Evolutionary conservation across 2,888 invertebrate species (phyloP).

Genomic region (Drosophila picticornis): DNA sequence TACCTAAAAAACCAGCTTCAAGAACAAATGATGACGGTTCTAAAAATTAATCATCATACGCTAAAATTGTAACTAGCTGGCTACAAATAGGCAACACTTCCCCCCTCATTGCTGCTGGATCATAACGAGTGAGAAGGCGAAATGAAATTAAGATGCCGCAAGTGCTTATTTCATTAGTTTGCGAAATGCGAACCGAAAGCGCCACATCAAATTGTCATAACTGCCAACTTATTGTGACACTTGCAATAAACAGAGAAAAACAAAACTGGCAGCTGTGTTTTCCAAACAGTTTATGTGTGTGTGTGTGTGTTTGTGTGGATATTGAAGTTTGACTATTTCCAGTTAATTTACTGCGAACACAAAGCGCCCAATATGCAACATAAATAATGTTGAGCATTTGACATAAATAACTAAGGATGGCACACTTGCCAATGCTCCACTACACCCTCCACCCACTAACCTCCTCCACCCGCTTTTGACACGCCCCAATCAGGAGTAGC

Average conservation of each 20-base stretch:
- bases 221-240: constrained; percentile 72
- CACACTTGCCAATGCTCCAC: constrained; percentile 49
- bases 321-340: constrained; percentile 33
- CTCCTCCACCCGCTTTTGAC: neutral
- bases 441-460: no score
- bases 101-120: neutral
- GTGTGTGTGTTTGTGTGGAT: neutral
- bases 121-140: neutral
- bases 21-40: neutral
- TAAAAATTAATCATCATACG: neutral
- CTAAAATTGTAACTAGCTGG: neutral
- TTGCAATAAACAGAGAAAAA: constrained; percentile 50
- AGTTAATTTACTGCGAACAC: constrained; percentile 68
- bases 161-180: constrained; percentile 17
- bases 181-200: neutral
- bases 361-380: constrained; percentile 74
- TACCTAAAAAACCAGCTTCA: neutral
- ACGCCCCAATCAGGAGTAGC: constrained; percentile 9
- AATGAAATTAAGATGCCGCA: constrained; percentile 12
- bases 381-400: constrained; percentile 74
- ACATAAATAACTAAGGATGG: constrained; percentile 74
- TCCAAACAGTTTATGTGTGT: constrained; percentile 1
- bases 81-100: neutral
- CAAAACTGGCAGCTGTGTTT: constrained; percentile 56
- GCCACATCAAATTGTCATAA: constrained; percentile 65